phyloP scores from a whole-genome alignment of 2,113 vertebrate species.

The Saguinus imperator region DNA sequence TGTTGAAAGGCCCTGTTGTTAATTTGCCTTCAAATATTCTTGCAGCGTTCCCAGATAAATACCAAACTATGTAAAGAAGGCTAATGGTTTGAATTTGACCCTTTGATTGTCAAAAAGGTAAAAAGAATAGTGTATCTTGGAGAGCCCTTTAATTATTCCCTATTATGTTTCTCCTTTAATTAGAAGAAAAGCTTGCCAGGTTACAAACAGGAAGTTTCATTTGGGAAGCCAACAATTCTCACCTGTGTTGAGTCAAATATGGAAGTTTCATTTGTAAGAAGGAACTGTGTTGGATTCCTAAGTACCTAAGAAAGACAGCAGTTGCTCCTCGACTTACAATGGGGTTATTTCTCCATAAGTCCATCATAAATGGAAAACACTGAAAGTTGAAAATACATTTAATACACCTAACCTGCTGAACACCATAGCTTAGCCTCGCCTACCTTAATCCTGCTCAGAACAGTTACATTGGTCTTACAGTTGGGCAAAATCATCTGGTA shows the following conservation, averaged over 20 bases:
- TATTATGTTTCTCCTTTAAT: background rate
- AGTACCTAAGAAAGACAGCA: background rate
- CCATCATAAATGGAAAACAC: background rate
- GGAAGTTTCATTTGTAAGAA: background rate
- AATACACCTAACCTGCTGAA: background rate
- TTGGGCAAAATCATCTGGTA: background rate
- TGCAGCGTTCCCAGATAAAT: background rate
- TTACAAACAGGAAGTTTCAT: constrained; percentile 25
- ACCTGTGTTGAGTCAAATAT: constrained; percentile 44
- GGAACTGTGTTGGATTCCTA: background rate
- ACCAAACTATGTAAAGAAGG: background rate
- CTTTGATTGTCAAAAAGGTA: background rate
- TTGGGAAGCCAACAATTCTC: background rate
- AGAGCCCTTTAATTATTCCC: background rate
- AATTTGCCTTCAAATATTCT: background rate
- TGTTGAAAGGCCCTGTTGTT: background rate
- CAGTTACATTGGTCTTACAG: background rate
- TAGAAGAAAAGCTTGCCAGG: background rate
- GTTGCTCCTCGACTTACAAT: background rate
- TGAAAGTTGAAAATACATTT: background rate
- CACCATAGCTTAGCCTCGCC: background rate
- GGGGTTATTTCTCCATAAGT: background rate
- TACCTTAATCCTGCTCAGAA: background rate
- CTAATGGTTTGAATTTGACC: background rate
- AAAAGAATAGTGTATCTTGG: background rate